phyloP scores from a whole-genome alignment of 2,113 vertebrate genomes.

The Dermatemys mawii region DNA sequence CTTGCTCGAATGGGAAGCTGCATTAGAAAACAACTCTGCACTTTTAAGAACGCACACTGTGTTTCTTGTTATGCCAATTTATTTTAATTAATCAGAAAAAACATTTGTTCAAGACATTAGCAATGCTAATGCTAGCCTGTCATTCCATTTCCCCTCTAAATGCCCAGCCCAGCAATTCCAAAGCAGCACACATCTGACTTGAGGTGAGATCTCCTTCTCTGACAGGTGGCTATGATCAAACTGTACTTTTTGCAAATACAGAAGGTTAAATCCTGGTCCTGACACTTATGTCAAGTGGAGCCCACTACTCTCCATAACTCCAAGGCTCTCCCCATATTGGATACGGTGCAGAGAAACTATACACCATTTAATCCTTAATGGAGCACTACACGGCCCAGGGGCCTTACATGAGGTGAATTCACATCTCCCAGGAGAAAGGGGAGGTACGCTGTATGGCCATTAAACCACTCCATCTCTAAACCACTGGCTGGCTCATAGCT shows the following conservation, averaged over 20 bases:
- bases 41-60: slow-evolving; percentile 19
- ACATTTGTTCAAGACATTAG: slow-evolving; percentile 61
- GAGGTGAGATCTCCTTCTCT: neutral
- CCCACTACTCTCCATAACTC: neutral
- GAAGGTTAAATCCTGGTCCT: neutral
- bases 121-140: neutral
- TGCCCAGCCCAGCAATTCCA: slow-evolving; percentile 13
- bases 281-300: neutral
- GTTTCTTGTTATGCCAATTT: slow-evolving; percentile 61
- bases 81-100: slow-evolving; percentile 68
- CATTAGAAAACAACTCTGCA: slow-evolving; percentile 55
- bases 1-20: slow-evolving; percentile 48
- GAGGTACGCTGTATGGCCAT: neutral
- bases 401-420: neutral
- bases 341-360: neutral
- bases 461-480: neutral
- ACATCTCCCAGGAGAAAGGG: neutral
- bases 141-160: neutral
- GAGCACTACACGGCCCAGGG: neutral
- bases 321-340: neutral
- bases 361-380: neutral
- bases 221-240: neutral
- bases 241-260: neutral
- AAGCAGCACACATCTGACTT: neutral
- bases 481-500: rapidly evolving